A percentile compares a stretch with the other conserved stretches of the same genome.
phyloP scores from a whole-genome alignment of 2,113 vertebrate species.

The Dromaius novaehollandiae region DNA sequence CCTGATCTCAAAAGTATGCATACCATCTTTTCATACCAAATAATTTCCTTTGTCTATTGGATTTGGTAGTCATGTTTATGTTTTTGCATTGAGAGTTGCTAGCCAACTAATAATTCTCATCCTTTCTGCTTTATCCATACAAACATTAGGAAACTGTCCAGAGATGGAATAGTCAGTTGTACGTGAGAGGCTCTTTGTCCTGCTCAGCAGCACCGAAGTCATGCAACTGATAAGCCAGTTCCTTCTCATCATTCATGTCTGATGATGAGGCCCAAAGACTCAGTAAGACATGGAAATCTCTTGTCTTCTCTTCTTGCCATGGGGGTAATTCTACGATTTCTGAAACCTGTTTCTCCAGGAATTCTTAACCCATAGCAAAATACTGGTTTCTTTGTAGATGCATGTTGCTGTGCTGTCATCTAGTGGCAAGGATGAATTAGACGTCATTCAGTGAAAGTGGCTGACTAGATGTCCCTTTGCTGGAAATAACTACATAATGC shows the following conservation, averaged over 20 bases:
- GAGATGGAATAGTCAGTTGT: not conserved
- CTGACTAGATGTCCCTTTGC: not conserved
- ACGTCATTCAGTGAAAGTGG: constrained; percentile 5
- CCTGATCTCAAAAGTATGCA: not conserved
- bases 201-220: constrained; percentile 41
- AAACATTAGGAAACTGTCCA: not conserved
- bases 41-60: not conserved
- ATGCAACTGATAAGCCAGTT: not conserved
- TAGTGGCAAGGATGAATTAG: constrained; percentile 77
- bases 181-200: constrained; percentile 25
- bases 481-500: fast-evolving
- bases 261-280: not conserved
- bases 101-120: not conserved
- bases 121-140: not conserved
- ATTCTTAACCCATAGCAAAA: constrained; percentile 55
- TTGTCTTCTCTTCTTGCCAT: not conserved
- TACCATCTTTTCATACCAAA: not conserved
- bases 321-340: not conserved
- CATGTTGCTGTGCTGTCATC: constrained; percentile 76
- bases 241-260: not conserved
- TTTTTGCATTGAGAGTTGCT: not conserved
- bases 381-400: constrained; percentile 32
- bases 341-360: not conserved
- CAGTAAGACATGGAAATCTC: not conserved
- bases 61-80: not conserved